Evolutionary conservation across 2,113 vertebrate genomes (phyloP).

Genomic region (Ammodramus savannarum): DNA sequence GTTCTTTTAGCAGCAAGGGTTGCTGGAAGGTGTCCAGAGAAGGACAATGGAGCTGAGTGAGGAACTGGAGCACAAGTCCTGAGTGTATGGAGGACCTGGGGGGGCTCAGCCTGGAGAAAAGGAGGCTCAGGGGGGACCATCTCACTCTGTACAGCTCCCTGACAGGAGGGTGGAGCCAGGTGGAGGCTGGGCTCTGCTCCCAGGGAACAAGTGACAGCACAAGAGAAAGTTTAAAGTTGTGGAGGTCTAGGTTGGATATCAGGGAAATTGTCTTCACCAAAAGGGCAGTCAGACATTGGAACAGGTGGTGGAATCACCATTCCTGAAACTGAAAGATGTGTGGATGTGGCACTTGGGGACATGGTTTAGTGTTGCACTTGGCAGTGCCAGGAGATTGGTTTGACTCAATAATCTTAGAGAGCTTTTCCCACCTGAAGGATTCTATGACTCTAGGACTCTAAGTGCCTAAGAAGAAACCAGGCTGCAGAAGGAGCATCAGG

Average conservation of each 20-base stretch:
- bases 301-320: not conserved
- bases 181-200: not conserved
- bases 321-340: not conserved
- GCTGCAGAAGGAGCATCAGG: not conserved
- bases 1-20: not conserved
- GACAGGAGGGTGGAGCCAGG: not conserved
- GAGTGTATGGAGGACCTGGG: rapidly evolving
- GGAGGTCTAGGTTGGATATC: not conserved
- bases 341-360: not conserved
- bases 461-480: not conserved
- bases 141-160: not conserved
- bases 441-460: not conserved
- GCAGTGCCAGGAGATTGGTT: not conserved
- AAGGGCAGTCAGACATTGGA: not conserved
- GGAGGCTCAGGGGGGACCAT: not conserved
- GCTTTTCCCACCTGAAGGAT: not conserved
- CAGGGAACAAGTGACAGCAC: not conserved
- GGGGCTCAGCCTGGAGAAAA: not conserved
- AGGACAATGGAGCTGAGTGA: not conserved
- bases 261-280: not conserved
- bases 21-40: not conserved
- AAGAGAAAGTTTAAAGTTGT: not conserved
- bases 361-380: not conserved
- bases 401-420: not conserved
- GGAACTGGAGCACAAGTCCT: not conserved